Evolutionary conservation across 2,797 vertebrate species (phyloP), one percentile per base, ranked within the genome.

Genomic region (Meda fulgida): DNA sequence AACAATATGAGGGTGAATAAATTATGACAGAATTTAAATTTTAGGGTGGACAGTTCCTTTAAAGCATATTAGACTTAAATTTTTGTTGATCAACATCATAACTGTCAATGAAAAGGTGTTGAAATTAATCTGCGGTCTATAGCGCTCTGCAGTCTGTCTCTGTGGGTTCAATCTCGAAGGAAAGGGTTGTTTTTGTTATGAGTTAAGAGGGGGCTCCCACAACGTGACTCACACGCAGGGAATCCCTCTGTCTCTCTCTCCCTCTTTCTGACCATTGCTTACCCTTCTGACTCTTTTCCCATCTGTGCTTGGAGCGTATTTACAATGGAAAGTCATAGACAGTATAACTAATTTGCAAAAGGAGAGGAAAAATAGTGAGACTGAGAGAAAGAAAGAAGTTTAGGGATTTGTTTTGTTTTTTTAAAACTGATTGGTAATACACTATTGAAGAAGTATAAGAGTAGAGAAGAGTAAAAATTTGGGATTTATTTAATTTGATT

Each of bases 161-260:
- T 84, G 81, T 29, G 67, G 66, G 26, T 79, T 84, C 10, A 46
- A 16, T 80, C 83, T 66, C 34, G 9, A 81, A 38, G 78, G 70
- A 40, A 76, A 46, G 51, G 78, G 70, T 75, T 87, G 86, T 87
- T 87, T 85, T 81, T 87, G 82, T 85, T 81, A 73, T 88, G 66
- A 85, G 66, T 75, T 53, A 87, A 88, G 69, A 84, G 78, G 84
- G 87, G 86, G 80, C 85, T 89, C 81, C 81, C 40, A 51, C 67
- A 81, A 72, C 86, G 78, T 89, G 89, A 89, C 87, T 87, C 87
- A 89, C 80, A 77, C 80, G 36, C 16, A 76, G 84, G 81, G 86
- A 87, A 88, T 89, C 83, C 84, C 84, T 77, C 77, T 75, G 21
- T 70, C 84, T 60, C 38, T 81, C 90, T 85, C 87, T 87, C 85